phyloP scores from a whole-genome alignment of 2,113 vertebrate genomes.

The Chloropsis cyanopogon region DNA sequence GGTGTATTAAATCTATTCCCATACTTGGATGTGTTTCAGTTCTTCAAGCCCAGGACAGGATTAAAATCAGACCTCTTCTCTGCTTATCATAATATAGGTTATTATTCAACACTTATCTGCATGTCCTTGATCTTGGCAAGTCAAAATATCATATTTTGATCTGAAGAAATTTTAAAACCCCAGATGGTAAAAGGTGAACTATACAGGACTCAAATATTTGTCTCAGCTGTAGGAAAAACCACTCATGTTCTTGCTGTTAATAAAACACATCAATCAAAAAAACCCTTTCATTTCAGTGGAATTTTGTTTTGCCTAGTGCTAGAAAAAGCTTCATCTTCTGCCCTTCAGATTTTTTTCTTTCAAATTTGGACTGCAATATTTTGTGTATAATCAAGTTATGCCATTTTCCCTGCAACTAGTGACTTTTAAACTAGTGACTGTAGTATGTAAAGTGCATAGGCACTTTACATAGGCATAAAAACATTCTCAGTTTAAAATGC shows the following conservation, averaged over 20 bases:
- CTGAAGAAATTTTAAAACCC: neutral
- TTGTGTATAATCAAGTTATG: neutral
- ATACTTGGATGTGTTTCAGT: neutral
- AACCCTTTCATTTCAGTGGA: neutral
- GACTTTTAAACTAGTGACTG: neutral
- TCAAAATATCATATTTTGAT: neutral
- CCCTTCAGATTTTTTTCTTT: neutral
- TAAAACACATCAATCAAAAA: neutral
- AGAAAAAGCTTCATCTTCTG: neutral
- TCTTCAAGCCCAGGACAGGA: neutral
- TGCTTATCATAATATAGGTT: neutral
- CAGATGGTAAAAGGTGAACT: neutral
- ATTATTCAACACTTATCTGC: neutral
- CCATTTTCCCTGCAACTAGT: neutral
- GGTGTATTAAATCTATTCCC: neutral
- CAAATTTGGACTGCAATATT: neutral
- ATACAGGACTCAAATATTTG: neutral
- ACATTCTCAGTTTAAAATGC: neutral
- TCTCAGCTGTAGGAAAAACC: neutral
- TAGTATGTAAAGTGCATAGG: neutral
- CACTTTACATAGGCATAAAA: neutral
- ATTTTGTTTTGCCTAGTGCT: neutral
- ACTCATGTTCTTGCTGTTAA: neutral
- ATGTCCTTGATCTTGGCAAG: neutral
- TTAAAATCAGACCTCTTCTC: neutral